Conservation (phyloP, 2,797 vertebrate genomes). For the Siniperca obscura region DNA sequence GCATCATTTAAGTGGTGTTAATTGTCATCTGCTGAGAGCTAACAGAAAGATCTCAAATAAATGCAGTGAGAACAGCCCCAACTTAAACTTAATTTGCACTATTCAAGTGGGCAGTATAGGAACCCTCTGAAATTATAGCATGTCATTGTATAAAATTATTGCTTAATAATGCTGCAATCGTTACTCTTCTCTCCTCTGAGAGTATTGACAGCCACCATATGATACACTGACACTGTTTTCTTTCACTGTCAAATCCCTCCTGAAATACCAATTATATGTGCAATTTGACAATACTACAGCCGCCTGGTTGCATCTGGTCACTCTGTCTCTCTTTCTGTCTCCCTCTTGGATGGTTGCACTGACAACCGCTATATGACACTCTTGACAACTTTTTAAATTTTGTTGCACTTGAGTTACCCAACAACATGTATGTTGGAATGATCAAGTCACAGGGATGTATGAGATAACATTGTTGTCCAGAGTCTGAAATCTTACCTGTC, state of each 20-base stretch:
- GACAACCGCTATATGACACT: constrained; percentile 42
- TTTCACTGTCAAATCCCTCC: constrained; percentile 51
- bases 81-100: constrained; percentile 3
- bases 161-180: neutral
- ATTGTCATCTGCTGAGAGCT: neutral
- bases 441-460: constrained; percentile 34
- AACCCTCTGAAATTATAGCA: neutral
- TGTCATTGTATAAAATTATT: neutral
- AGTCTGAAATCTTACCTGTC: constrained; percentile 17
- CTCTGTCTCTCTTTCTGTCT: constrained; percentile 28
- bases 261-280: constrained; percentile 66
- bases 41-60: neutral
- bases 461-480: constrained; percentile 15
- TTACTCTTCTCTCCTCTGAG: constrained; percentile 7
- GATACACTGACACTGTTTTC: constrained; percentile 40
- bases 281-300: constrained; percentile 51
- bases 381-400: constrained; percentile 50
- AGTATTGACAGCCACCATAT: constrained; percentile 36
- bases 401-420: constrained; percentile 10
- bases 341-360: constrained; percentile 22
- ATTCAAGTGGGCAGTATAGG: neutral
- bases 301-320: constrained; percentile 49
- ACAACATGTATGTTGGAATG: constrained; percentile 13
- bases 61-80: neutral
- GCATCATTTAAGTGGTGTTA: constrained; percentile 10